A percentile compares a stretch with the other conserved stretches of the same genome.
phyloP scores from a whole-genome alignment of 2,888 invertebrate genomes.

The Balanococcus diminutus region DNA sequence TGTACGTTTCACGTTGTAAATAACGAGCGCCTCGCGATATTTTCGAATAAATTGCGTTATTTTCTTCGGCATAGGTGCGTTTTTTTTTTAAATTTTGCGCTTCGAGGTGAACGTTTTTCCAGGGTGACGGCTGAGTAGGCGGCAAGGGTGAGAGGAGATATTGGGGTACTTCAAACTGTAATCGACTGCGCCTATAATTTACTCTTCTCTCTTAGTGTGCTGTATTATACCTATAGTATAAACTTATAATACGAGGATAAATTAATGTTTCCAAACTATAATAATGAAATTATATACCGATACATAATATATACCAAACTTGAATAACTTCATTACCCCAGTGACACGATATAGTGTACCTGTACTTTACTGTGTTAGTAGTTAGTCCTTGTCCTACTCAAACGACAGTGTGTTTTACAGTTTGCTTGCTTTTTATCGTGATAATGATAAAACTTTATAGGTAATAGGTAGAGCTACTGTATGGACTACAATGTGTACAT shows the following conservation, averaged over 20 bases:
- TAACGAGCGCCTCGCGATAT: constrained; percentile 21
- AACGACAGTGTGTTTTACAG: neutral
- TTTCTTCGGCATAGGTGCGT: neutral
- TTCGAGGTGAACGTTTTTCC: neutral
- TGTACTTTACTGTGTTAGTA: neutral
- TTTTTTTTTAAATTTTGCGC: neutral
- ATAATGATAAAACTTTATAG: neutral
- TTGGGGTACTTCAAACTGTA: neutral
- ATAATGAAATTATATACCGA: constrained; percentile 38
- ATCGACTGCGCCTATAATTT: constrained; percentile 13
- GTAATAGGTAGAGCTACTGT: no score
- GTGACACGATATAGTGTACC: neutral
- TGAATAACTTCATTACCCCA: constrained; percentile 31
- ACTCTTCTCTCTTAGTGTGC: neutral
- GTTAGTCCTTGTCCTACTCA: neutral
- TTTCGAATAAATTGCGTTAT: constrained; percentile 42
- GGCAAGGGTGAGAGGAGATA: neutral
- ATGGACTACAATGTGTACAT: neutral
- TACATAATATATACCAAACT: constrained; percentile 31
- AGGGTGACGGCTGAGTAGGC: neutral
- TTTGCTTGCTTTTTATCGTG: neutral
- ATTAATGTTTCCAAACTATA: constrained; percentile 25
- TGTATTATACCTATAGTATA: neutral
- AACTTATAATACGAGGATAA: constrained; percentile 3
- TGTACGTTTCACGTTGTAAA: constrained; percentile 35